Evolutionary conservation across 2,113 vertebrate genomes (phyloP).

Genomic region (Hyla sarda): DNA sequence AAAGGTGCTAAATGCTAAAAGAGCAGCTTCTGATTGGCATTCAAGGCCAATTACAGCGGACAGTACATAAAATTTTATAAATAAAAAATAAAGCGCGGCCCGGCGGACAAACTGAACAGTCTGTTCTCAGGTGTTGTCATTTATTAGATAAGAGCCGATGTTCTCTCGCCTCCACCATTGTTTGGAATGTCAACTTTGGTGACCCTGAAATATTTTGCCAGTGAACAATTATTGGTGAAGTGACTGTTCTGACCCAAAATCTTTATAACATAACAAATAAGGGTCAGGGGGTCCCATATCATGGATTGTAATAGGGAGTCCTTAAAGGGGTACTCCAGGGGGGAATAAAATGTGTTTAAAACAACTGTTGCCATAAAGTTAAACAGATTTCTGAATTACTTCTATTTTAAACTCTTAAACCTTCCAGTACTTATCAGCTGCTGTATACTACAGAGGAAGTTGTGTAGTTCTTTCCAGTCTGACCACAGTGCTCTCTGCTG

Average conservation of each 20-base stretch:
- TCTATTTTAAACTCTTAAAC: too few relatives aligned
- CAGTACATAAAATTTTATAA: constrained; percentile 26
- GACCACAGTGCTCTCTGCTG: too few relatives aligned
- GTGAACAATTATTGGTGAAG: constrained; percentile 32
- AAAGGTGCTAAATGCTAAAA: constrained; percentile 18
- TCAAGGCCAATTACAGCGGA: constrained; percentile 30
- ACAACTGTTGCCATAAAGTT: too few relatives aligned
- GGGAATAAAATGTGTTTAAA: too few relatives aligned
- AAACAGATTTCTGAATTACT: too few relatives aligned
- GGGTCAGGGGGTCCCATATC: too few relatives aligned
- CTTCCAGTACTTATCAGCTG: too few relatives aligned
- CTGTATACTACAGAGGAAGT: too few relatives aligned
- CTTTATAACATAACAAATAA: too few relatives aligned
- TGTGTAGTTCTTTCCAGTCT: too few relatives aligned
- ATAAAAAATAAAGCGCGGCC: background rate
- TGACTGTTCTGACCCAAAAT: background rate
- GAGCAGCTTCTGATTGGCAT: background rate
- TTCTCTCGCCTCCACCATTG: background rate
- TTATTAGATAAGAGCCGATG: background rate
- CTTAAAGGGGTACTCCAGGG: too few relatives aligned
- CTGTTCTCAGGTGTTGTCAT: constrained; percentile 37
- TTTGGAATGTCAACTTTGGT: background rate
- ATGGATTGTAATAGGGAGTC: too few relatives aligned
- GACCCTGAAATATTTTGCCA: constrained; percentile 17
- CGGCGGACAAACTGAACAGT: background rate